These are phyloP conservation scores for Drosophila ficusphila DNA, from an alignment of 1,140 invertebrate species.

Conservation along the genomic window DNA sequence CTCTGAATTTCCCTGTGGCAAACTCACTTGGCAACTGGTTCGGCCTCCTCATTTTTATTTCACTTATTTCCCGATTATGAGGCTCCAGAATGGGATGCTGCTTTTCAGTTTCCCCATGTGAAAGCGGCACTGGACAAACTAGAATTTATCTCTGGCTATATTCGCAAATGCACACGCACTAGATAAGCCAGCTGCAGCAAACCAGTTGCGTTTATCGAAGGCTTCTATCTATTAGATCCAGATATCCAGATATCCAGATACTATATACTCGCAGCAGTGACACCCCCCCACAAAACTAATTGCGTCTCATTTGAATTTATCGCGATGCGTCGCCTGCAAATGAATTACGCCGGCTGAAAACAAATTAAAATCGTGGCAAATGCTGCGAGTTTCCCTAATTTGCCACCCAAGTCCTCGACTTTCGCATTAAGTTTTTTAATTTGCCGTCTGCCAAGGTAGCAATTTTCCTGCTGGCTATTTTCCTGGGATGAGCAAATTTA, in stretches of 20 bases:
- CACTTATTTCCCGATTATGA: constrained; percentile 48
- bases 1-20: constrained; percentile 3
- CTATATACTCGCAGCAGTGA: constrained; percentile 19
- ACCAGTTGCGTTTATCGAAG: constrained; percentile 40
- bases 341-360: constrained; percentile 66
- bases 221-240: constrained; percentile 8
- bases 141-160: constrained; percentile 32
- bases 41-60: constrained; percentile 56
- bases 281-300: constrained; percentile 78
- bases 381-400: constrained; percentile 34
- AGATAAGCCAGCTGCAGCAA: constrained; percentile 37
- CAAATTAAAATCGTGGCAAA: constrained; percentile 79
- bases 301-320: constrained; percentile 74
- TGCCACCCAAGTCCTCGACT: background rate
- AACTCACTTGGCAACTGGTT: constrained; percentile 28
- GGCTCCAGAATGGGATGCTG: constrained; percentile 6
- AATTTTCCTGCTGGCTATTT: constrained; percentile 29
- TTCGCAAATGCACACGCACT: constrained; percentile 28
- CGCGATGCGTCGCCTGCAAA: constrained; percentile 52
- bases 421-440: constrained; percentile 69
- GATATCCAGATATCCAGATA: constrained; percentile 2
- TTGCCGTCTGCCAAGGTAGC: constrained; percentile 42
- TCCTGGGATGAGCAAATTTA: background rate
- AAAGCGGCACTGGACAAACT: constrained; percentile 47
- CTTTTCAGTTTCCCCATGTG: constrained; percentile 32